Evolutionary conservation across 2,797 vertebrate species (phyloP), one percentile per base, ranked within the genome.

Genomic region (Chiropotes sagulatus): DNA sequence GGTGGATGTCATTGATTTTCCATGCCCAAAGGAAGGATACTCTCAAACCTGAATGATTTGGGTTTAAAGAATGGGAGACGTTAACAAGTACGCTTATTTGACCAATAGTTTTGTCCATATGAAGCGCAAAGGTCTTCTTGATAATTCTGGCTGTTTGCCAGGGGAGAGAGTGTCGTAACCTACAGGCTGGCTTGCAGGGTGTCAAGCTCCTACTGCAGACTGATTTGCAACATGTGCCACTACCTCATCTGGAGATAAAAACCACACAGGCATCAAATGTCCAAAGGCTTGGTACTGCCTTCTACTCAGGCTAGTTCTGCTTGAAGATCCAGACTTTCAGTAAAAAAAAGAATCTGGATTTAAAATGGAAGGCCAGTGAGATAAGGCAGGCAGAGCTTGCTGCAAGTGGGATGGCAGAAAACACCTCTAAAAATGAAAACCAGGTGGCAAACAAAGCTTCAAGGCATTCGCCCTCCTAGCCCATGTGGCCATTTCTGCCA

Each of bases 321-420:
- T 14, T 39, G 19, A n/a, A 96, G 28, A 52, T 50, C 46, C 26
- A 94, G 54, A 75, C 87, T 96, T 93, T 93, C 36, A 52, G 5
- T 36, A 82, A 79, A 96, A 96, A 58, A 84, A 81, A 96, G 96
- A 96, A 87, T 36, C 54, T 75, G 73, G 94, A 96, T 97, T 98
- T 88, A 48, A 88, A 93, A 72, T 12, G 70, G 48, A 86, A 95
- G 94, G 91, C 82, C 26, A 92, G 61, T 41, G 22, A 30, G 4
- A 52, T 33, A 39, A 0, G 83, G 67, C 39, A 54, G 93, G 88
- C 20, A 14, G 48, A 28, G 10, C 2, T 2, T 0, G 30, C 24
- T 0, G 2, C 0, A 19, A 30, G 15, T 5, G 11, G 48, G 30
- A 5, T 0, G 12, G 73, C 48, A 82, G 67, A 12, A 90, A n/a